Percentiles rank a stretch among this genome's conserved stretches.
These are phyloP conservation scores for Ia io DNA, from an alignment of 2,113 vertebrate species.

Conservation along the genomic window DNA sequence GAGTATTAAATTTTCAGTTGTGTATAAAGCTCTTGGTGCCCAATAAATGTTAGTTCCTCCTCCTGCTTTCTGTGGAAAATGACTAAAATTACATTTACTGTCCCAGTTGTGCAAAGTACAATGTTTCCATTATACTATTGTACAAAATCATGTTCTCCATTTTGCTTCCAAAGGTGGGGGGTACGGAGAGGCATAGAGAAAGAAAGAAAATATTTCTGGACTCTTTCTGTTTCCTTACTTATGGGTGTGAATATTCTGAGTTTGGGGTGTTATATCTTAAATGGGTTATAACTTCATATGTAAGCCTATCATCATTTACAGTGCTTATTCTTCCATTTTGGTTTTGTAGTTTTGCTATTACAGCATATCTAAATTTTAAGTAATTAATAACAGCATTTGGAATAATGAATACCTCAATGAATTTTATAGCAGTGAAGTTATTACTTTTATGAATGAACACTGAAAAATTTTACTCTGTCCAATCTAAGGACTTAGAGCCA, in stretches of 20 bases:
- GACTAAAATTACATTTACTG: not conserved
- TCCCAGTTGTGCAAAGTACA: not conserved
- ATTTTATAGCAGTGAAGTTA: not conserved
- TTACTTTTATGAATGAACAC: conserved; percentile 64
- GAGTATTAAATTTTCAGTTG: conserved; percentile 21
- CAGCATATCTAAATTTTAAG: not conserved
- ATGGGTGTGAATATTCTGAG: not conserved
- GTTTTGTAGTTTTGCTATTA: conserved; percentile 7
- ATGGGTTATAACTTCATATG: not conserved
- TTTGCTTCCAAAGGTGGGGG: not conserved
- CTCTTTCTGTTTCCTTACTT: not conserved
- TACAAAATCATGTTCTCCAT: not conserved
- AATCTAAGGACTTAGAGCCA: not conserved
- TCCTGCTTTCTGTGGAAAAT: not conserved
- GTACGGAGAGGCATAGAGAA: not conserved
- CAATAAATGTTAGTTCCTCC: not conserved
- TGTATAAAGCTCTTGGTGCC: not conserved
- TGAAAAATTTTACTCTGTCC: conserved; percentile 19
- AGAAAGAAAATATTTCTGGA: not conserved
- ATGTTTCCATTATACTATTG: not conserved
- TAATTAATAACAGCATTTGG: conserved; percentile 30
- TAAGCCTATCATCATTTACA: not conserved
- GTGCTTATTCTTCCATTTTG: not conserved
- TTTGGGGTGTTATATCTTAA: not conserved
- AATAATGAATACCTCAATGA: conserved; percentile 55